Evolutionary conservation across 35 echinoderm and acorn worm species (phyloP).

Genomic region (Apostichopus californicus): DNA sequence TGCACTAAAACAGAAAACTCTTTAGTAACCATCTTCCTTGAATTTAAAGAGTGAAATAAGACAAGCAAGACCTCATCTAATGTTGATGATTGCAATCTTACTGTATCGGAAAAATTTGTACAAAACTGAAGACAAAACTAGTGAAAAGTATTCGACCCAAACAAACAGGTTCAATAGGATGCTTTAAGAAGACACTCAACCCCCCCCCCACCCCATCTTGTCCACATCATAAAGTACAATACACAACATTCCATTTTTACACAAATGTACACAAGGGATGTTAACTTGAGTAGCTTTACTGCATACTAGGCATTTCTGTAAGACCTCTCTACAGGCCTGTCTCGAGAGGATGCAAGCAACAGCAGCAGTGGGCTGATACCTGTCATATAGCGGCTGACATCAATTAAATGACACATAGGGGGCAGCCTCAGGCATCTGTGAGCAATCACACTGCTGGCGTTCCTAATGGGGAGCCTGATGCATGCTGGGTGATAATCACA

Average conservation of each 20-base stretch:
- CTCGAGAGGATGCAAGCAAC: background rate
- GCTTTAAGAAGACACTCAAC: no score
- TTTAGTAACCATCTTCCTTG: no score
- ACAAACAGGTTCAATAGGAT: no score
- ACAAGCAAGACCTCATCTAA: no score
- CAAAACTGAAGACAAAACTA: no score
- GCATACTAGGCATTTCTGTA: background rate
- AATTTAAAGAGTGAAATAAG: no score
- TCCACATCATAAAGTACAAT: no score
- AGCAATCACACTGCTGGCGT: constrained; percentile 12
- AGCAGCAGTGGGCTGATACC: background rate
- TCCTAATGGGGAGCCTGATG: constrained; percentile 20
- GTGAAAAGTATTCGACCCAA: no score
- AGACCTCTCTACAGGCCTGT: background rate
- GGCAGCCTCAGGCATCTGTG: constrained; percentile 21
- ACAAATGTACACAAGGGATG: background rate
- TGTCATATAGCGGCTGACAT: constrained; percentile 11
- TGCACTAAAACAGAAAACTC: no score
- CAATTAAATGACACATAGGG: background rate
- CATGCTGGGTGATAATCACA: constrained; percentile 33
- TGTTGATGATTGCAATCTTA: no score
- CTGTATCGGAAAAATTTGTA: no score
- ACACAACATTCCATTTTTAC: background rate
- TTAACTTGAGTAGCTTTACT: background rate
- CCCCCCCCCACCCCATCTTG: no score